Evolutionary conservation across 30 jellyfish, hydroid and myxozoan species (phyloP), one percentile per base, ranked within the genome.

Genomic region (Pseudorhiza aurosa): DNA sequence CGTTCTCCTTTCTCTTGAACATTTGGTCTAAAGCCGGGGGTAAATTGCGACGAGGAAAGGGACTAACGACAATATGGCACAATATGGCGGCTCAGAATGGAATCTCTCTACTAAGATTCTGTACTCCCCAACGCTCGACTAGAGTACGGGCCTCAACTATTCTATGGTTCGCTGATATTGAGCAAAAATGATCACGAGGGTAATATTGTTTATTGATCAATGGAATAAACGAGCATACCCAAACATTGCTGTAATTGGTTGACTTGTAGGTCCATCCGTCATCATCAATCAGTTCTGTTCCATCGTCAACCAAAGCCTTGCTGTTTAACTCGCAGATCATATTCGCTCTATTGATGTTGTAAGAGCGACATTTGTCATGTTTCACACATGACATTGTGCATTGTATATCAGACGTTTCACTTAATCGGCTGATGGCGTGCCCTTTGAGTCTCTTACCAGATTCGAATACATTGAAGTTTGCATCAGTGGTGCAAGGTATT

Each of bases 271-370:
- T 15, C 74, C 74, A 59, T 30, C 15, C 74, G 7, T 4, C 21
- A 29, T 59, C 74, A 28, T 30, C 74, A 24, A 29, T 25, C n/a
- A 59, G 27, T 28, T 59, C 17, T 24, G 74, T 29, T 59, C 74
- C 74, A 35, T 59, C 30, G 51, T 59, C 74, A 28, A 29, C 51
- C 50, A 28, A 35, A 6, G 74, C 74, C 29, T 59, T 59, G 74
- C 74, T 29, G 51, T 59, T 59, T 26, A 59, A n/a, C 27, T 59
- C 74, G 15, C 74, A 59, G n/a, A 59, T 30, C 51, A 59, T 26
- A 29, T 59, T 26, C 27, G 50, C 51, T 19, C 24, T 4, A 3
- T 59, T 26, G 2, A 59, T 59, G 55, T 59, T 59, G 15, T 59
- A 59, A 14, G 74, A 59, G 1, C 74, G 74, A 59, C 74, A 59